Base-by-base conservation (phyloP, 2,888 invertebrate species). In the Athalia circularis region DNA sequence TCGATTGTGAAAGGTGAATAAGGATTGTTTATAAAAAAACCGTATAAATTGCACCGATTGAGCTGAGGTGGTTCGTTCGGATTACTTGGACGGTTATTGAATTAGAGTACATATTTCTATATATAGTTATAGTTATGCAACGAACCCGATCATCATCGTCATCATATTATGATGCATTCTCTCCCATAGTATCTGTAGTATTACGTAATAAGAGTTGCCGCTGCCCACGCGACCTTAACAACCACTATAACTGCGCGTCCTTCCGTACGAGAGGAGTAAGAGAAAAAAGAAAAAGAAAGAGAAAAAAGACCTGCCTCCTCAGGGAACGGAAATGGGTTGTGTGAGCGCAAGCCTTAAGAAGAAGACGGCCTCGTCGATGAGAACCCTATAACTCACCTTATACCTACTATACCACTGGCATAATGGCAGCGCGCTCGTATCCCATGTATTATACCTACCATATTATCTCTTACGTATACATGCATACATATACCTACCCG, bases 251-350 rank as follows among this genome's bases (percentile, higher is more conserved):
- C 29, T 29, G 29, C 0, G 59, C 45, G n/a, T 72, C 72, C 59
- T 47, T 5, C 29, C 47, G 15, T 9, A n/a, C 3, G 11, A 45
- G 59, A 59, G 59, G 50, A 57, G 48, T 29, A 54, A 61, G 13
- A 59, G 9, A 68, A 57, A 43, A n/a, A 68, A 54, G 9, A 6
- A 43, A 6, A 67, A n/a, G 11, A 8, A 50, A 13, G 0, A 29
- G 4, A 64, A 6, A 13, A 68, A 54, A 0, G 29, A 29, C 29
- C 29, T 29, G 29, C 29, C 29, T 13, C 72, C 59, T 47, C 15
- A 15, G 72, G 57, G 72, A 59, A 72, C 72, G 72, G 72, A 72
- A 72, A 59, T 72, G 57, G 72, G 72, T 72, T 72, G 59, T 59
- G 59, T 72, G 59, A 72, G 72, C 52, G 57, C 57, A 72, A 59